Conservation (phyloP, 1,140 invertebrate genomes). For the Monochamus saltuarius region DNA sequence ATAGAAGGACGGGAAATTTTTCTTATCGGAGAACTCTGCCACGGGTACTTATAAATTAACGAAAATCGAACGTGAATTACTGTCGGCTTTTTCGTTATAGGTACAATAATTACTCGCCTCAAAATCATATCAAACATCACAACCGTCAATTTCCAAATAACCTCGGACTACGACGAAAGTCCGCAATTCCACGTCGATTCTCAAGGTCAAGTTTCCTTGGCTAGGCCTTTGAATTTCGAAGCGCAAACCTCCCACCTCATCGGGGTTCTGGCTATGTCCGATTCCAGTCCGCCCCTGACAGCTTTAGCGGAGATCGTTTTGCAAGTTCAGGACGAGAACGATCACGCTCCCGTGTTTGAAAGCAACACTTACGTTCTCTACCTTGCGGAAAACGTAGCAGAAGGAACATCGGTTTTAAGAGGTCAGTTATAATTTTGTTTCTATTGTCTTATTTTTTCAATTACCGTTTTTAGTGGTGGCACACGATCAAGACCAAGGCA, state of each 20-base stretch:
- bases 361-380: conserved; percentile 75
- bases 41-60: conserved; percentile 67
- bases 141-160: conserved; percentile 65
- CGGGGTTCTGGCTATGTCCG: conserved; percentile 77
- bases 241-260: conserved; percentile 69
- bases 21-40: conserved; percentile 75
- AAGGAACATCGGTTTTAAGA: conserved; percentile 74
- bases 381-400: conserved; percentile 80
- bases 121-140: conserved; percentile 60
- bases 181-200: conserved; percentile 74
- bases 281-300: conserved; percentile 71
- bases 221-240: conserved; percentile 77
- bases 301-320: conserved; percentile 75
- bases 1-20: conserved; percentile 72
- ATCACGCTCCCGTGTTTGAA: conserved; percentile 85
- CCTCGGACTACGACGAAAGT: conserved; percentile 63
- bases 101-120: conserved; percentile 65
- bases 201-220: conserved; percentile 71
- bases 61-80: too few relatives aligned
- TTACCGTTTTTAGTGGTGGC: conserved; percentile 66
- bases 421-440: conserved; percentile 52
- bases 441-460: conserved; percentile 20
- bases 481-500: conserved; percentile 78
- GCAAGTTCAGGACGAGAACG: conserved; percentile 86
- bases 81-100: too few relatives aligned